A percentile compares a stretch with the other conserved stretches of the same genome.
These are phyloP conservation scores for Cheirogaleus medius DNA, from an alignment of 2,113 vertebrate genomes.

Conservation along the genomic window DNA sequence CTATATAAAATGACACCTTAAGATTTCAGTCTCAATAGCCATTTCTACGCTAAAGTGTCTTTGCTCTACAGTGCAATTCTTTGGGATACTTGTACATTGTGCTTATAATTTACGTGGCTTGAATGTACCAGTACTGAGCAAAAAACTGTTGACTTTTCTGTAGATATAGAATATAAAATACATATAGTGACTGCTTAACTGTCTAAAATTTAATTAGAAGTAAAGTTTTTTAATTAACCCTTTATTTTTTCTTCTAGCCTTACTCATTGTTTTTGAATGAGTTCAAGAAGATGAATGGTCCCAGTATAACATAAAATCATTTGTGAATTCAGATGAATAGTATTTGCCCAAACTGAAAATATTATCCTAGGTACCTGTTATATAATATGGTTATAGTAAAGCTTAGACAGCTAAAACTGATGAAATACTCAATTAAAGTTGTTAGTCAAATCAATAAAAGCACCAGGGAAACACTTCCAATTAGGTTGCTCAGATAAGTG, in stretches of 20 bases:
- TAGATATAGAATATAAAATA: background rate
- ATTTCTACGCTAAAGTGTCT: background rate
- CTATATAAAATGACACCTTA: background rate
- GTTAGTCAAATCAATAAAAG: slow-evolving; percentile 51
- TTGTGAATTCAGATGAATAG: background rate
- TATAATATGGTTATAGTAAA: background rate
- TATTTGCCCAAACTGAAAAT: background rate
- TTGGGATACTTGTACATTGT: background rate
- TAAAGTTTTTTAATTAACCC: background rate
- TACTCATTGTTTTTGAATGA: background rate
- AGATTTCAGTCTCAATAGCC: too few species aligned
- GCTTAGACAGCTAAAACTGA: background rate
- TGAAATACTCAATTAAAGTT: slow-evolving; percentile 37
- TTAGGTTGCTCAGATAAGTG: background rate
- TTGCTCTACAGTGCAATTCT: background rate
- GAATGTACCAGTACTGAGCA: background rate
- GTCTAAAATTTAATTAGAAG: background rate
- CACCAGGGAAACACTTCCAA: slow-evolving; percentile 30
- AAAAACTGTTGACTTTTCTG: background rate
- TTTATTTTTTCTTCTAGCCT: background rate
- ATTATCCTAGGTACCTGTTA: background rate
- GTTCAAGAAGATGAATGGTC: background rate
- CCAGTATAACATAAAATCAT: background rate
- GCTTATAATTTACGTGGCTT: background rate
- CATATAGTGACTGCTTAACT: background rate